These are phyloP conservation scores for Anoncus sp. DNA, from an alignment of 2,888 invertebrate genomes.

Conservation along the genomic window DNA sequence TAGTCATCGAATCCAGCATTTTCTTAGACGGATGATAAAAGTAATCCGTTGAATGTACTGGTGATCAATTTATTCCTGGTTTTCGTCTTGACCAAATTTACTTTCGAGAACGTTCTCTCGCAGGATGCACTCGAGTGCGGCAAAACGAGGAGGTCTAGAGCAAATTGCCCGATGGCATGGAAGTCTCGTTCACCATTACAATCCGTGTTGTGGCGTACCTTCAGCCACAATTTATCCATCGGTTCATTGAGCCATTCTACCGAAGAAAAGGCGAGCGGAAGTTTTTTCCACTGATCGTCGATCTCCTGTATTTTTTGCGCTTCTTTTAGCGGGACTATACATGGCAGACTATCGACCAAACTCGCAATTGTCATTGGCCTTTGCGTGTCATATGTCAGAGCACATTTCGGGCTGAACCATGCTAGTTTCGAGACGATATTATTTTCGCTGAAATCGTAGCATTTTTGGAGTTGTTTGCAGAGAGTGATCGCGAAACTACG, in stretches of 20 bases:
- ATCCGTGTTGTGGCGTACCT: too few species aligned
- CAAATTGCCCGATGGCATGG: conserved; percentile 29
- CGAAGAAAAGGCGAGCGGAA: neutral
- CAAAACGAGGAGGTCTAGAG: conserved; percentile 25
- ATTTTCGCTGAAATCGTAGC: too few species aligned
- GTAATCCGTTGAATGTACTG: conserved; percentile 22
- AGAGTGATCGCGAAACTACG: too few species aligned
- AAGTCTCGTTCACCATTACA: neutral
- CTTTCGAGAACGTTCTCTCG: conserved; percentile 41
- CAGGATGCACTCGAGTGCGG: conserved; percentile 54
- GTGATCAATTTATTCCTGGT: conserved; percentile 44
- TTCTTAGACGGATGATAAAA: conserved; percentile 22
- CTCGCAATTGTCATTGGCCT: neutral
- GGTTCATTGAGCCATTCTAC: neutral
- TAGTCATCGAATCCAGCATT: neutral
- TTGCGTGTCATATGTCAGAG: conserved; percentile 3
- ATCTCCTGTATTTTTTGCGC: neutral
- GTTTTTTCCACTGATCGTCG: neutral
- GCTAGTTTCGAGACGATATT: too few species aligned
- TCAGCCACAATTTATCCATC: neutral
- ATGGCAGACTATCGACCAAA: neutral
- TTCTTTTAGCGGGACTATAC: too few species aligned
- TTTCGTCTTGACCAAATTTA: conserved; percentile 47
- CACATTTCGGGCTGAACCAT: neutral
- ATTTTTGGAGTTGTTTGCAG: too few species aligned